Evolutionary conservation across 2,888 invertebrate species (phyloP).

Genomic region (Parasteatoda lunata): DNA sequence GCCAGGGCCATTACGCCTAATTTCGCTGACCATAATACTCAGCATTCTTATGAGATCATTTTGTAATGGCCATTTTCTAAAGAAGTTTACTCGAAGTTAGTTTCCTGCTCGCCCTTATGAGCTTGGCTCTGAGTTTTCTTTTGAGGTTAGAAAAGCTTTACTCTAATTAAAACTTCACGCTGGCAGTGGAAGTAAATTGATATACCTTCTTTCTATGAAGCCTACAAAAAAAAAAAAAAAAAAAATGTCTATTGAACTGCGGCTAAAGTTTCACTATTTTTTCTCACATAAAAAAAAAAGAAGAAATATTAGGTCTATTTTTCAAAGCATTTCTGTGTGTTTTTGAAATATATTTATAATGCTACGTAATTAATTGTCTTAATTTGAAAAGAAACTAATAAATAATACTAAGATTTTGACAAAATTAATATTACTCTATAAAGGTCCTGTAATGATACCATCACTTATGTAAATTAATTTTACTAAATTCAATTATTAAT

Average conservation of each 20-base stretch:
- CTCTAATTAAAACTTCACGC: slow-evolving; percentile 68
- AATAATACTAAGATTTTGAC: no score
- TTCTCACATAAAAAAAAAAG: neutral
- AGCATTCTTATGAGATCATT: slow-evolving; percentile 56
- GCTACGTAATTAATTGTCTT: no score
- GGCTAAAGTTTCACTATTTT: slow-evolving; percentile 25
- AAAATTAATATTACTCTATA: no score
- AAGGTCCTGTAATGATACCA: no score
- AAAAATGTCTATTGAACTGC: slow-evolving; percentile 51
- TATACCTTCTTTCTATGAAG: slow-evolving; percentile 25
- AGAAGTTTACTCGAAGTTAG: slow-evolving; percentile 39
- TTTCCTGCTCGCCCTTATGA: slow-evolving; percentile 25
- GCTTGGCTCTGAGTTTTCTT: slow-evolving; percentile 17
- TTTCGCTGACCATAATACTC: slow-evolving; percentile 59
- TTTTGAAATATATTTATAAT: no score
- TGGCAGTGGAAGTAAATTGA: slow-evolving; percentile 64
- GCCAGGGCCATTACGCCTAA: slow-evolving; percentile 54
- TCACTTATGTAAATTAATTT: no score
- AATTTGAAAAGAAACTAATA: no score
- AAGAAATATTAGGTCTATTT: no score
- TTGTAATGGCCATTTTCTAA: slow-evolving; percentile 38
- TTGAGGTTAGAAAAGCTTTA: slow-evolving; percentile 43
- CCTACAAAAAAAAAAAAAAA: slow-evolving; percentile 25
- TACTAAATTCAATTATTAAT: no score
- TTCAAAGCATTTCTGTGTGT: no score